phyloP scores from a whole-genome alignment of 2,113 vertebrate genomes.

The Hippocampus mohnikei region DNA sequence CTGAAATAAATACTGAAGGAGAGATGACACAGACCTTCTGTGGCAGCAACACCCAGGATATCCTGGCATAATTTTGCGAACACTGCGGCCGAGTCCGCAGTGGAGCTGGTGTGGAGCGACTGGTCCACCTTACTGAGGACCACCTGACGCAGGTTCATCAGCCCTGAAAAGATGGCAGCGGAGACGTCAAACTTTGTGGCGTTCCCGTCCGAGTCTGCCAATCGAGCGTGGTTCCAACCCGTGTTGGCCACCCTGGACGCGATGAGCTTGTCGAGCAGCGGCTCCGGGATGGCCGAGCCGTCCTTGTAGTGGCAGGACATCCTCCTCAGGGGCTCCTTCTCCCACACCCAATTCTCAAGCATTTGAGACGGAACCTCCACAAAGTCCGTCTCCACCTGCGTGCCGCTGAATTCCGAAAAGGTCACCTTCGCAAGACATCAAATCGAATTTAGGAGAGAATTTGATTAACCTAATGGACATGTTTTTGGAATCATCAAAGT shows the following conservation, averaged over 20 bases:
- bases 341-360: constrained; percentile 98
- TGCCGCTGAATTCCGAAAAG: constrained; percentile 92
- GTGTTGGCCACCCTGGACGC: constrained; percentile 89
- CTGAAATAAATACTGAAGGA: background rate
- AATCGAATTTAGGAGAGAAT: no score
- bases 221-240: constrained; percentile 65
- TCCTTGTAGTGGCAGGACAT: constrained; percentile 90
- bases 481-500: no score
- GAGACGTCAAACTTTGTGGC: background rate
- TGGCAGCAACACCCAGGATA: constrained; percentile 86
- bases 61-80: constrained; percentile 83
- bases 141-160: constrained; percentile 90
- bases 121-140: constrained; percentile 94
- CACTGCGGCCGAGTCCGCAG: constrained; percentile 79
- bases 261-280: constrained; percentile 83
- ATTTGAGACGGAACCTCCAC: constrained; percentile 95
- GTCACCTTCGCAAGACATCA: constrained; percentile 67
- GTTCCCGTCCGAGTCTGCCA: background rate
- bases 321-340: constrained; percentile 82
- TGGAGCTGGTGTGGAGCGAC: constrained; percentile 76
- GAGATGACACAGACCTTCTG: constrained; percentile 75
- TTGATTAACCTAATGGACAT: no score
- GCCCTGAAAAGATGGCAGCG: constrained; percentile 67
- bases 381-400: constrained; percentile 91
- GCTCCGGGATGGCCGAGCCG: constrained; percentile 76